Conservation (phyloP, 1,140 invertebrate genomes). For the Eriosoma lanigerum region DNA sequence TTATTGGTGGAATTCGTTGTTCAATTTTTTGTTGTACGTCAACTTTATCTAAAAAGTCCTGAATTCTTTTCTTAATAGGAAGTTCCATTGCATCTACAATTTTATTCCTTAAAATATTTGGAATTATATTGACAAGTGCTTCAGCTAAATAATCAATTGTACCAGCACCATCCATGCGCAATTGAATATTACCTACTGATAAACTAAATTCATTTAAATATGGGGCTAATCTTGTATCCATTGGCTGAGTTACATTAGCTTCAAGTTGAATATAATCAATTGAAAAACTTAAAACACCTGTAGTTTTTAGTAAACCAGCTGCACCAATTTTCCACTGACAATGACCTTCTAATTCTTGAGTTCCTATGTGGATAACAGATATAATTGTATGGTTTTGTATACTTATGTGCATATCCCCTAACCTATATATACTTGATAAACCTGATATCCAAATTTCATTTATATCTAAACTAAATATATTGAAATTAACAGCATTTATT, state of each 20-base stretch:
- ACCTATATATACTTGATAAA: slow-evolving; percentile 75
- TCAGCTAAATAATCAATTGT: slow-evolving; percentile 79
- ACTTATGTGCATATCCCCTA: slow-evolving; percentile 73
- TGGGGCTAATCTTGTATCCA: slow-evolving; percentile 74
- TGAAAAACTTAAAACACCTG: slow-evolving; percentile 73
- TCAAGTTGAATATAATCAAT: slow-evolving; percentile 69
- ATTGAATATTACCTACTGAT: slow-evolving; percentile 80
- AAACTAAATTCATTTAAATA: slow-evolving; percentile 72
- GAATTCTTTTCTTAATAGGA: slow-evolving; percentile 69
- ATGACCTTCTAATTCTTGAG: slow-evolving; percentile 72
- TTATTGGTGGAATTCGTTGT: slow-evolving; percentile 62
- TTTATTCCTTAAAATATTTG: slow-evolving; percentile 79
- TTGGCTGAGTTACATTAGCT: slow-evolving; percentile 70
- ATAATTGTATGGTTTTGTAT: slow-evolving; percentile 71
- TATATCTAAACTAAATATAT: slow-evolving; percentile 63
- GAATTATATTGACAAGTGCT: slow-evolving; percentile 74
- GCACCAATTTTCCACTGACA: slow-evolving; percentile 76
- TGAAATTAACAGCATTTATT: slow-evolving; percentile 68
- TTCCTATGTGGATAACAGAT: slow-evolving; percentile 71
- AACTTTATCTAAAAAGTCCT: slow-evolving; percentile 70
- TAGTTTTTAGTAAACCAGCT: slow-evolving; percentile 67
- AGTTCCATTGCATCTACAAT: slow-evolving; percentile 80
- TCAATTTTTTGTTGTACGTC: slow-evolving; percentile 73
- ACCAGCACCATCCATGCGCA: slow-evolving; percentile 70
- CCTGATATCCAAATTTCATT: slow-evolving; percentile 76